Evolutionary conservation across 2,113 vertebrate species (phyloP), one percentile per base, ranked within the genome.

Genomic region (Mugil cephalus): DNA sequence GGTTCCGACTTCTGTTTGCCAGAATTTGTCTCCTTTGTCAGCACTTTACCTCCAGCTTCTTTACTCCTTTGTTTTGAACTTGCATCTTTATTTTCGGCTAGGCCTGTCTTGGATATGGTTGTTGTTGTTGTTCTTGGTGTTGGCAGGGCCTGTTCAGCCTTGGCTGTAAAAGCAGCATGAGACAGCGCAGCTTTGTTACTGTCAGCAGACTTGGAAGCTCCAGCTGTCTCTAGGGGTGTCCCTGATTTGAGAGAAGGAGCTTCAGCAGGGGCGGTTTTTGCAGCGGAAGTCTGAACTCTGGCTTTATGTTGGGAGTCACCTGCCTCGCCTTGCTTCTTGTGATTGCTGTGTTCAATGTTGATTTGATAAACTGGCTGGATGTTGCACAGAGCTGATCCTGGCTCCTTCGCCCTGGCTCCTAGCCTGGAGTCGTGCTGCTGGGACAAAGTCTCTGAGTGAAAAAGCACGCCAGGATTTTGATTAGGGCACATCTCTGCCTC

Each of bases 321-420:
- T 6, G 47, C 24, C 34, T 83, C 85, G 6, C 14, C 69, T 45
- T 84, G 80, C 60, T 69, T 47, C 52, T n/a, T 85, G 65, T 64
- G 88, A 67, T 62, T 84, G 52, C 69, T 75, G 18, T 91, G 73
- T 10, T 89, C 74, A 18, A 84, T 77, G 46, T 88, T 93, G 74
- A 93, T 93, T 85, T 95, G 95, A 91, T 93, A 93, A 24, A 51
- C 73, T 0, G 93, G 88, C 72, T 92, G 87, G 35, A 76, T 85
- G 72, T 88, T 92, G 76, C 90, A 90, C 35, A 45, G 58, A 77
- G 74, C 52, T 14, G 80, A 42, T 12, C 80, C 75, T 1, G 36
- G 0, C 0, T 91, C 93, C 61, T 92, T 88, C 3, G 76, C 84
- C 67, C 89, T 87, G 5, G 55, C 72, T 5, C 80, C 87, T 1